Evolutionary conservation across 2,113 vertebrate genomes (phyloP).

Genomic region (Lepus americanus): DNA sequence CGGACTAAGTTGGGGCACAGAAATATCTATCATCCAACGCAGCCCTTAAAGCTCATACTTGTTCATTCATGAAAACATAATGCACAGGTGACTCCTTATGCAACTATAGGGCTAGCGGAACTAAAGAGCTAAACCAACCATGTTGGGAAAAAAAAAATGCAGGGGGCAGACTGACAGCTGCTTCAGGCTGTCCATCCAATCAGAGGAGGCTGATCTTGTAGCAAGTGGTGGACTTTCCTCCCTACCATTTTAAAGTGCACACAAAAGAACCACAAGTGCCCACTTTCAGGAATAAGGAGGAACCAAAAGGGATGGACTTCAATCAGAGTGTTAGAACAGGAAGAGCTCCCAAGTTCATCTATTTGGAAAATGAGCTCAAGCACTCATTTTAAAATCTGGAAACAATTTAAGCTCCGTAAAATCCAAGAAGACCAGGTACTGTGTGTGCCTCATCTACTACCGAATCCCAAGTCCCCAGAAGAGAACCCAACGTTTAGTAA

Average conservation of each 20-base stretch:
- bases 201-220: not conserved
- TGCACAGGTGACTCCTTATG: not conserved
- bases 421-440: not conserved
- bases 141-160: not conserved
- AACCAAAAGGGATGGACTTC: not conserved
- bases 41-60: not conserved
- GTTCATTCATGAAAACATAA: not conserved
- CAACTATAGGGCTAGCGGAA: not conserved
- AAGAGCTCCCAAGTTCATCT: not conserved
- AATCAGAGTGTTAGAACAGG: not conserved
- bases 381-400: not conserved
- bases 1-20: not conserved
- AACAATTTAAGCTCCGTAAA: not conserved
- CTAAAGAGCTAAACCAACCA: not conserved
- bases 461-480: not conserved
- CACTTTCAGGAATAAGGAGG: not conserved
- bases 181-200: not conserved
- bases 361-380: not conserved
- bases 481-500: not conserved
- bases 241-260: not conserved
- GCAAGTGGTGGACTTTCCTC: not conserved
- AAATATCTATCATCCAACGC: not conserved
- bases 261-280: not conserved
- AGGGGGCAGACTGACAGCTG: too few relatives aligned
- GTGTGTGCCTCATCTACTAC: not conserved